Base-by-base conservation (phyloP, 2,797 vertebrate genomes). In the Ctenochaetus hawaiiensis region DNA sequence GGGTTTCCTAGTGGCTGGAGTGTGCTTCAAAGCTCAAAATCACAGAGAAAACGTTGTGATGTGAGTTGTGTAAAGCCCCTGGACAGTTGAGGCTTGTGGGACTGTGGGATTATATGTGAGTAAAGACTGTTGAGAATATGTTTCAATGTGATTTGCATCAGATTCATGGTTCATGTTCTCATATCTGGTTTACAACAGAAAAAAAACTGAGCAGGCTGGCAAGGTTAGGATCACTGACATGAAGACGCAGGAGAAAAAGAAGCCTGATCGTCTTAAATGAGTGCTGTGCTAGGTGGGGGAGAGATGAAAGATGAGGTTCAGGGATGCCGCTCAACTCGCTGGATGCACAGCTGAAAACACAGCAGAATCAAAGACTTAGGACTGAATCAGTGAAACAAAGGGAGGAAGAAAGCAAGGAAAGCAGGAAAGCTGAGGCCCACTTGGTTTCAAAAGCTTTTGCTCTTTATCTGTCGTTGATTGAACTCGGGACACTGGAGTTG, bases 291-390 rank as follows among this genome's bases (percentile, higher is more conserved):
- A 72, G 69, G 57, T 67, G 44, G 41, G 20, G 49, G 61, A 75
- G 62, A 56, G 70, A 85, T 86, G 72, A 86, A 84, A 78, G 85
- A 63, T 62, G 58, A 62, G 74, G 67, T 81, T 83, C 57, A 80
- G 69, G 61, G 54, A 70, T 58, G 61, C 58, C 57, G 72, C 78
- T 78, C 49, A 18, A 47, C 51, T 58, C 6, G 43, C 69, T 80
- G 79, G 80, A 82, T 74, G 67, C 30, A 48, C 41, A 44, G 67
- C 74, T 80, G 70, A 58, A 69, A 83, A 87, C 81, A 75, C 49
- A 47, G 57, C 1, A 1, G 53, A 83, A 85, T 89, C 82, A 84
- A 86, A 86, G 80, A 65, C 49, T 63, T 4, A 6, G 54, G 75
- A 41, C 13, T 56, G 48, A 78, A 78, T 45, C 63, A 57, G 20